Conservation (phyloP, 23 tunicate species). For the Styela clava region DNA sequence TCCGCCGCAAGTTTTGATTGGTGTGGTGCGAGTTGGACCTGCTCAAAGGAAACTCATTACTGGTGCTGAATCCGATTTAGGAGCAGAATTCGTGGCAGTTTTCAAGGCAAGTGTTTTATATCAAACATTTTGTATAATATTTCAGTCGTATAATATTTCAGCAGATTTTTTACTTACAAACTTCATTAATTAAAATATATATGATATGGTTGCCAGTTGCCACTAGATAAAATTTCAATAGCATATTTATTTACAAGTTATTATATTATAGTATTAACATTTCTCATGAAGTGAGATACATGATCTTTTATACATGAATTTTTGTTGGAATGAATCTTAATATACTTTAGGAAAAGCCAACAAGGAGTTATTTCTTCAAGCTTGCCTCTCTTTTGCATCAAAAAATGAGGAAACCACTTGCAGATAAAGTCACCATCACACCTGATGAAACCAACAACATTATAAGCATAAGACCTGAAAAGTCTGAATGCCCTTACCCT, state of each 20-base stretch:
- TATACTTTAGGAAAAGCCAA: slow-evolving; percentile 19
- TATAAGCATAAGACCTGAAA: background rate
- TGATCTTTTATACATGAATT: too few relatives aligned
- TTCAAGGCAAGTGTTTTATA: slow-evolving; percentile 17
- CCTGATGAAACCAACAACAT: slow-evolving; percentile 9
- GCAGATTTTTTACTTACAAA: too few relatives aligned
- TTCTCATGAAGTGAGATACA: too few relatives aligned
- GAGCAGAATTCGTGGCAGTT: slow-evolving; percentile 21
- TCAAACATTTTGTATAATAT: background rate
- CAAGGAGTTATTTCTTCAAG: background rate
- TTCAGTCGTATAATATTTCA: too few relatives aligned
- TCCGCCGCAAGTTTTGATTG: slow-evolving; percentile 12
- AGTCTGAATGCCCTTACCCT: slow-evolving; percentile 2
- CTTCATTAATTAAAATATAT: too few relatives aligned
- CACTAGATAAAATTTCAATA: too few relatives aligned
- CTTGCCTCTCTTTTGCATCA: slow-evolving; percentile 15
- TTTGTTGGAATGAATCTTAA: too few relatives aligned
- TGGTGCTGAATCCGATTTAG: background rate
- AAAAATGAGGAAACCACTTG: background rate
- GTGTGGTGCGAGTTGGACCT: slow-evolving; percentile 22
- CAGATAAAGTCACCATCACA: background rate
- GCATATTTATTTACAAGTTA: too few relatives aligned
- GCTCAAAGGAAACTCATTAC: background rate
- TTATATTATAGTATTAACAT: too few relatives aligned
- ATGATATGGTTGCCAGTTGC: too few relatives aligned